Base-by-base conservation (phyloP, 64 coral and sea anemone genomes). In the Montipora cactus region DNA sequence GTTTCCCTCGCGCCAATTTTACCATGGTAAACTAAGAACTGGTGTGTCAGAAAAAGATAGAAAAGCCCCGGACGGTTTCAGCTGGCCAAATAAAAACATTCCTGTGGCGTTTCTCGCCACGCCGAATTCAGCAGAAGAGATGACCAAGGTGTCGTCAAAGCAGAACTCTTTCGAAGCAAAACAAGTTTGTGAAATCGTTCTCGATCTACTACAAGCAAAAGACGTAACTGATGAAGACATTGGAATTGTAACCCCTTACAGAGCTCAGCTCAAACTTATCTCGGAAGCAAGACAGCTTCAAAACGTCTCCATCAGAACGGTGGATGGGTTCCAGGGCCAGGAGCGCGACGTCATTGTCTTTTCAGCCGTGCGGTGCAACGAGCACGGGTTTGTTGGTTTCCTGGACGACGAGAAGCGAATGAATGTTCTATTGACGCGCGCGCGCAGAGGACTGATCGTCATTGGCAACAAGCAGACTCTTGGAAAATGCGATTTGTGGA, bases 241-340 rank as follows among this genome's bases (percentile, higher is more conserved):
- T 44, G 95, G 95, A 16, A 70, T 96, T 13, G 21, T 96, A 67
- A 93, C 95, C 4, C 91, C 87, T 0, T 96, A 96, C 80, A 64
- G 76, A 94, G 92, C 64, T 1, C 96, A 98, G 20, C 79, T 94
- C 18, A 85, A 77, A 10, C 79, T 92, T 25, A 79, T 98, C 61
- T 84, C 68, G 5, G 84, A 91, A 64, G 49, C 83, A 3, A 92
- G 89, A 45, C 47, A 78, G 15, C 62, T 91, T 72, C 76, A 19
- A 18, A 81, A 79, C 10, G 64, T 98, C 14, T 80, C 93, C 10
- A 77, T 98, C 52, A 91, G 96, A 75, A 95, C 89, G 48, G 93
- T 98, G 25, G 96, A 98, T 62, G 96, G 96, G 8, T 98, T 98
- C 58, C 96, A 98, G 90, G 96, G 96, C n/a, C 96, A 94, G 57